phyloP scores from a whole-genome alignment of 2,888 invertebrate genomes.

The Heteropelma amictum region DNA sequence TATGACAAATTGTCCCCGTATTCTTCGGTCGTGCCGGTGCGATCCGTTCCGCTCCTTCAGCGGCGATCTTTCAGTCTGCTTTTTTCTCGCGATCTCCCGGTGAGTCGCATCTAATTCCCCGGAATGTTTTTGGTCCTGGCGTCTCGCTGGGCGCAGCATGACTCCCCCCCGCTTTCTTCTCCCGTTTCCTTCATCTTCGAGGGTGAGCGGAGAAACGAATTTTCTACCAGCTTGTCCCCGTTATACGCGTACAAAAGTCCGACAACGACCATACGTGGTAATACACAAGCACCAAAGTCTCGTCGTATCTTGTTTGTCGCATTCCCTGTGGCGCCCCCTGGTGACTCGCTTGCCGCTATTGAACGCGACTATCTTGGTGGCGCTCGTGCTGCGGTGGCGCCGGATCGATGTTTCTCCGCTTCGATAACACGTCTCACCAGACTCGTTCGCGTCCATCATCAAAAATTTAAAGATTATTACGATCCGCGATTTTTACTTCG shows the following conservation, averaged over 20 bases:
- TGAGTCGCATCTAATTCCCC: conserved; percentile 74
- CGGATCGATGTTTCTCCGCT: conserved; percentile 43
- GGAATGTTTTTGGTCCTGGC: conserved; percentile 74
- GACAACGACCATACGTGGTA: conserved; percentile 15
- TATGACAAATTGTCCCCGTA: conserved; percentile 73
- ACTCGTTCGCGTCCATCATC: conserved; percentile 34
- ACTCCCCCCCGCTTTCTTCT: conserved; percentile 61
- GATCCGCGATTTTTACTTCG: conserved; percentile 40
- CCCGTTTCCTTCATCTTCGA: conserved; percentile 31
- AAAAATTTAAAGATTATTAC: conserved; percentile 38
- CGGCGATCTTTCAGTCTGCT: conserved; percentile 35
- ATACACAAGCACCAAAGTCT: conserved; percentile 9
- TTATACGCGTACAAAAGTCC: neutral
- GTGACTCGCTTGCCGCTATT: too few relatives aligned
- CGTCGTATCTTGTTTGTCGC: conserved; percentile 36
- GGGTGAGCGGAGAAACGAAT: conserved; percentile 54
- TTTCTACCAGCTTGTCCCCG: conserved; percentile 59
- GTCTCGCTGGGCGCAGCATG: conserved; percentile 75
- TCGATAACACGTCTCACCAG: conserved; percentile 46
- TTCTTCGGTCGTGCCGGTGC: conserved; percentile 63
- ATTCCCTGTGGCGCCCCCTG: conserved; percentile 34
- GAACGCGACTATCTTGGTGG: conserved; percentile 19
- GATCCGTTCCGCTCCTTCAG: conserved; percentile 38
- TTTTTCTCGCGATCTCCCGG: conserved; percentile 64
- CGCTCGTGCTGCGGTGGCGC: conserved; percentile 11